phyloP scores from a whole-genome alignment of 2,888 invertebrate genomes.

The Deilephila porcellus region DNA sequence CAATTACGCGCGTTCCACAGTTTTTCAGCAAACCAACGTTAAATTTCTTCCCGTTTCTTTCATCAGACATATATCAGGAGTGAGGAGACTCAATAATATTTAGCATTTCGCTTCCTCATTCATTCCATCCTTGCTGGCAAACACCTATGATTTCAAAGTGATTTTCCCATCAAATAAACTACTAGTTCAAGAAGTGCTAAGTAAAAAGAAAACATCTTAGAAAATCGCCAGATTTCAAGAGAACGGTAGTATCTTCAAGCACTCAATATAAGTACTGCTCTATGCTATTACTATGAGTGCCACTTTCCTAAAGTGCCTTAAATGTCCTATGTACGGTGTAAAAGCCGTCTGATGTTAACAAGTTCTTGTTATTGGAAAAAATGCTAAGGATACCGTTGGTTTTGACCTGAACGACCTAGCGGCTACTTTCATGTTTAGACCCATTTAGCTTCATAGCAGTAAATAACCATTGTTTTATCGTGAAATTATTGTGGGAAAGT shows the following conservation, averaged over 20 bases:
- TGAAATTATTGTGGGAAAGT: background rate
- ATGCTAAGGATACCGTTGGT: background rate
- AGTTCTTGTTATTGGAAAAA: background rate
- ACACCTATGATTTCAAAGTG: too few species aligned
- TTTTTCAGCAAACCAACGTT: too few species aligned
- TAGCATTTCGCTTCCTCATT: too few species aligned
- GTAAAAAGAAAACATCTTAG: background rate
- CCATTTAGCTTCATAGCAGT: background rate
- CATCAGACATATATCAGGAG: too few species aligned
- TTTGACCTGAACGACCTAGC: background rate
- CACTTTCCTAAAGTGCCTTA: conserved; percentile 6
- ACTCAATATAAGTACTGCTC: background rate
- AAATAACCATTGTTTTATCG: background rate
- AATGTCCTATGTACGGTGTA: conserved; percentile 4
- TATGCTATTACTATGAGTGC: conserved; percentile 3
- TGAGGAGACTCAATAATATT: too few species aligned
- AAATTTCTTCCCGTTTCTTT: too few species aligned
- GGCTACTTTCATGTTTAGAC: background rate
- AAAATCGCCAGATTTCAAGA: background rate
- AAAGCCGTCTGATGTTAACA: conserved; percentile 15
- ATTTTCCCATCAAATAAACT: too few species aligned
- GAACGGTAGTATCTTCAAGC: background rate
- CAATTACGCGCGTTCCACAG: too few species aligned
- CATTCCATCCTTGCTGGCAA: too few species aligned
- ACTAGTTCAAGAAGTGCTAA: too few species aligned